Conservation (phyloP, 2,797 vertebrate genomes). For the Sebastes baramenuke region DNA sequence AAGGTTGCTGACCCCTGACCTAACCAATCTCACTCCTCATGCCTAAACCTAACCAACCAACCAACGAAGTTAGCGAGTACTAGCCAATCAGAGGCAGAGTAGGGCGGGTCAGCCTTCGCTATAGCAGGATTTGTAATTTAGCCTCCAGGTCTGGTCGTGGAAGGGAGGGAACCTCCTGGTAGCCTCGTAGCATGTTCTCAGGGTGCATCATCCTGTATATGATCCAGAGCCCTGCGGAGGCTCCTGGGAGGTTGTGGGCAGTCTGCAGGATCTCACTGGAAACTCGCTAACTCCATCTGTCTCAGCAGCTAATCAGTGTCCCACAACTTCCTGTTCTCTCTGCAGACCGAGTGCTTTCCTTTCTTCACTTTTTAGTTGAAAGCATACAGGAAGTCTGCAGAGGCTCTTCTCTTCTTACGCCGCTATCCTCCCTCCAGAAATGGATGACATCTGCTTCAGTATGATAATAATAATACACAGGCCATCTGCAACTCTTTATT, state of each 20-base stretch:
- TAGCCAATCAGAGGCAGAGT: too few species aligned
- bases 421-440: slow-evolving; percentile 9
- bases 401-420: not conserved
- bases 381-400: slow-evolving; percentile 27
- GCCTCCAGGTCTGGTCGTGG: not conserved
- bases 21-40: too few species aligned
- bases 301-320: slow-evolving; percentile 53
- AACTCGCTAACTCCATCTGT: slow-evolving; percentile 43
- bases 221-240: slow-evolving; percentile 21
- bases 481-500: slow-evolving; percentile 32
- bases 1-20: too few species aligned
- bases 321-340: slow-evolving; percentile 28
- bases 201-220: not conserved
- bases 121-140: not conserved
- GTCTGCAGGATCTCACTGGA: slow-evolving; percentile 38
- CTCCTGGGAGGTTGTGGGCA: slow-evolving; percentile 23
- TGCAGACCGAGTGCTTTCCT: slow-evolving; percentile 4
- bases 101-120: too few species aligned
- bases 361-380: slow-evolving; percentile 16
- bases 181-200: slow-evolving; percentile 5
- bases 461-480: slow-evolving; percentile 8
- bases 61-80: too few species aligned
- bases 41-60: too few species aligned
- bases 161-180: not conserved
- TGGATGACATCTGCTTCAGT: slow-evolving; percentile 3